Percentiles rank a stretch among this genome's conserved stretches.
These are phyloP conservation scores for Chalcis sispes DNA, from an alignment of 2,888 invertebrate genomes.

Conservation along the genomic window DNA sequence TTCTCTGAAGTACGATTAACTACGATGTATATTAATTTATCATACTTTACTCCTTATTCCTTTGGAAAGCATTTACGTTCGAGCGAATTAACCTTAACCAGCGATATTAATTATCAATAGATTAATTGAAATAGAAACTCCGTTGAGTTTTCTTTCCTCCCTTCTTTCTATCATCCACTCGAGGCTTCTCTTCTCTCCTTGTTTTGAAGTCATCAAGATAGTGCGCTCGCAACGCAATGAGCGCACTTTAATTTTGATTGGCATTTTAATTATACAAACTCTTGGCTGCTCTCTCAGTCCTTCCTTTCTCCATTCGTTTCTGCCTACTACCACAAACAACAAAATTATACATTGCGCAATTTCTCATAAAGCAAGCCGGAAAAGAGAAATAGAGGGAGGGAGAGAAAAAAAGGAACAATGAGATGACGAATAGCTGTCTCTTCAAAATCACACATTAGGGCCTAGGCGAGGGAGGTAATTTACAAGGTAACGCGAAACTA, in stretches of 20 bases:
- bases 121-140: slow-evolving; percentile 46
- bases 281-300: background rate
- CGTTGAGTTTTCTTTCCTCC: no score
- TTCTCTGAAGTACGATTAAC: no score
- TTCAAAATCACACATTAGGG: slow-evolving; percentile 49
- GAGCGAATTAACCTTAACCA: no score
- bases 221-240: background rate
- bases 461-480: background rate
- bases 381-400: background rate
- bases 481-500: no score
- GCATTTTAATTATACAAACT: slow-evolving; percentile 51
- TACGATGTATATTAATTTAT: no score
- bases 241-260: slow-evolving; percentile 50
- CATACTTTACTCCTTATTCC: no score
- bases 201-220: background rate
- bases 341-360: slow-evolving; percentile 40
- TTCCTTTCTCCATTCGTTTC: background rate
- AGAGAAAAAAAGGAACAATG: slow-evolving; percentile 30
- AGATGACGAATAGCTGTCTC: slow-evolving; percentile 44
- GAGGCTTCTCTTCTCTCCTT: slow-evolving; percentile 20
- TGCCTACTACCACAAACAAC: slow-evolving; percentile 37
- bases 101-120: slow-evolving; percentile 48
- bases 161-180: no score
- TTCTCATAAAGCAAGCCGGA: slow-evolving; percentile 36
- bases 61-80: no score